Evolutionary conservation across 2,113 vertebrate genomes (phyloP), one percentile per base, ranked within the genome.

Genomic region (Microcebus ravelobensis): DNA sequence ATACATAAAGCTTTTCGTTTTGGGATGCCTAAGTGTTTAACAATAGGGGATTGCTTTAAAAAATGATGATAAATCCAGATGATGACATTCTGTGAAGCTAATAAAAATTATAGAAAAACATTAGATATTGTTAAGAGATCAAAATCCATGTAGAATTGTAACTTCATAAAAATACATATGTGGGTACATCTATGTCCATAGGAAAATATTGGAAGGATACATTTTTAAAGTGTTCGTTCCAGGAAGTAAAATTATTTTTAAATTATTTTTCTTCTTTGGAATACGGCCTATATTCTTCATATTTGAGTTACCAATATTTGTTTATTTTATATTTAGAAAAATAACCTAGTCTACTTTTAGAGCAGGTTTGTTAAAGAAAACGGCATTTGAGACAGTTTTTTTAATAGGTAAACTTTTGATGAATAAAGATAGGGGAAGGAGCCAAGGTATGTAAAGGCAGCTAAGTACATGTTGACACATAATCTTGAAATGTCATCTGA

Each of bases 31-130:
- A 39, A 89, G 10, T 59, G 8, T 91, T 92, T 48, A 55, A 73
- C 8, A 92, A 57, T 48, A 91, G 27, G 15, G 80, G 20, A 68
- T 61, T 57, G 36, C 39, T 85, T 85, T 57, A 48, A 74, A 34
- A 68, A 92, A 81, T 55, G 39, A 31, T 45, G 34, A 23, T 74
- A 31, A 74, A 42, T 57, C 27, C 57, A 67, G 67, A 48, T 36
- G 20, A 36, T 45, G 68, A 39, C 88, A 76, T n/a, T 70, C 45
- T 77, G n/a, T 80, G 34, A n/a, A n/a, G 12, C 34, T 84, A 57
- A 59, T 95, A 89, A 84, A 67, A 93, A 71, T 39, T 55, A 94
- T 6, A 77, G 59, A 82, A 90, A 96, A 86, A 27, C 10, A 73
- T 34, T 79, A 55, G n/a, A 39, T 91, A 45, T 59, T 83, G 36